Evolutionary conservation across 2,888 invertebrate genomes (phyloP).

Genomic region (Drosophila kambysellisi): DNA sequence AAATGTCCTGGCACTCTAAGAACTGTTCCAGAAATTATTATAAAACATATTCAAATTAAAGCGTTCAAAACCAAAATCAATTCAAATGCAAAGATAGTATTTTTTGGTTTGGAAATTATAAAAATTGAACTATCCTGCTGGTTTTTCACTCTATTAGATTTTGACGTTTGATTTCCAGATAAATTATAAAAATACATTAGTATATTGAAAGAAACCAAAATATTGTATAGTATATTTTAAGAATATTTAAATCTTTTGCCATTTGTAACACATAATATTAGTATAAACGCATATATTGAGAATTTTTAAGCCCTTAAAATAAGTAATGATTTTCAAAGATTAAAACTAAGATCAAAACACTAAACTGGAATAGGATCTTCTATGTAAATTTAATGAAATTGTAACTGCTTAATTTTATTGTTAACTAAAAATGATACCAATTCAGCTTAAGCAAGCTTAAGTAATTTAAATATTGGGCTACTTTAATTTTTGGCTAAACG

Average conservation of each 20-base stretch:
- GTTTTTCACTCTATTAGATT: neutral
- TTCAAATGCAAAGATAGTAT: conserved; percentile 19
- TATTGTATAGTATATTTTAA: neutral
- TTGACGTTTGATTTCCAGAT: neutral
- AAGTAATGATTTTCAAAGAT: neutral
- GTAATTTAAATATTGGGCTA: neutral
- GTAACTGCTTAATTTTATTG: neutral
- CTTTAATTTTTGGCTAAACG: neutral
- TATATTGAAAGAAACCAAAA: neutral
- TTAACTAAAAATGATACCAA: neutral
- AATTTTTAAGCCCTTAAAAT: too few species aligned
- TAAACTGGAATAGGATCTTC: neutral
- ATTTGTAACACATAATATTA: neutral
- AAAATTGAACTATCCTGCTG: neutral
- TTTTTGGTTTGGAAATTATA: conserved; percentile 20
- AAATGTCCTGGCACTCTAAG: conserved; percentile 84
- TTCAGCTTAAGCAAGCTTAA: neutral
- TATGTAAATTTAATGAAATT: neutral
- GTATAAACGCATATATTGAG: neutral
- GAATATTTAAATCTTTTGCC: neutral
- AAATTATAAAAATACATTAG: conserved; percentile 1
- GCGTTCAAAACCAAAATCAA: conserved; percentile 24
- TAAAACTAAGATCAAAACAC: neutral
- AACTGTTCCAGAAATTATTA: conserved; percentile 69
- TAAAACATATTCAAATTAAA: conserved; percentile 63